Percentiles rank a stretch among this genome's conserved stretches.
phyloP scores from a whole-genome alignment of 1,140 invertebrate genomes.

The Hycleus cichorii region DNA sequence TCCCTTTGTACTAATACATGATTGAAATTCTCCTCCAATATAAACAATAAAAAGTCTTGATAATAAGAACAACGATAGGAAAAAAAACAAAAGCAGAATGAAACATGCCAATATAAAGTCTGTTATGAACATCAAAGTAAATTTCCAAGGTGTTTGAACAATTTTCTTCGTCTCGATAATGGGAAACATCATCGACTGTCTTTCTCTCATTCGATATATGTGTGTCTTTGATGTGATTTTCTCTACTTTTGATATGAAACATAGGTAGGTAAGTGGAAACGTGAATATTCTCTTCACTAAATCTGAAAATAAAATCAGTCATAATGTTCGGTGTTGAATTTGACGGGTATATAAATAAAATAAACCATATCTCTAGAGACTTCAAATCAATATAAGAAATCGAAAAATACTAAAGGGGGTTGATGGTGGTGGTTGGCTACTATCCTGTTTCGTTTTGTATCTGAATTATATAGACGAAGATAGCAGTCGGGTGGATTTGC shows the following conservation, averaged over 20 bases:
- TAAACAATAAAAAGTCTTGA: too few relatives aligned
- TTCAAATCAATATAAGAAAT: conserved; percentile 16
- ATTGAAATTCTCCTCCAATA: too few relatives aligned
- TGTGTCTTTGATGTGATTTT: conserved; percentile 23
- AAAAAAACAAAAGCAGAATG: too few relatives aligned
- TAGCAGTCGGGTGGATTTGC: too few relatives aligned
- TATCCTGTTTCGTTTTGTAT: too few relatives aligned
- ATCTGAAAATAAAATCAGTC: too few relatives aligned
- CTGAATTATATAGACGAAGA: too few relatives aligned
- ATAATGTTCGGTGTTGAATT: background rate
- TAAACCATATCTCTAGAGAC: conserved; percentile 10
- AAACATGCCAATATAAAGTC: background rate
- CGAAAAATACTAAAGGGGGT: conserved; percentile 8
- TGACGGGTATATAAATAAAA: background rate
- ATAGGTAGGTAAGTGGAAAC: conserved; percentile 11
- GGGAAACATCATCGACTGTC: conserved; percentile 2
- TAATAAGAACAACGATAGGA: too few relatives aligned
- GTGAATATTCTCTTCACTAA: conserved; percentile 20
- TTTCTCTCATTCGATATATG: too few relatives aligned
- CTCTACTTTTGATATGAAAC: conserved; percentile 20
- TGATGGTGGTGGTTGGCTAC: background rate
- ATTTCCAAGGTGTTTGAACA: conserved; percentile 8
- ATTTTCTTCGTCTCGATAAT: background rate
- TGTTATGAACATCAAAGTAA: conserved; percentile 17
- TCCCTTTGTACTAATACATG: too few relatives aligned